Conservation (phyloP, 1,140 invertebrate genomes). For the Popillia japonica region DNA sequence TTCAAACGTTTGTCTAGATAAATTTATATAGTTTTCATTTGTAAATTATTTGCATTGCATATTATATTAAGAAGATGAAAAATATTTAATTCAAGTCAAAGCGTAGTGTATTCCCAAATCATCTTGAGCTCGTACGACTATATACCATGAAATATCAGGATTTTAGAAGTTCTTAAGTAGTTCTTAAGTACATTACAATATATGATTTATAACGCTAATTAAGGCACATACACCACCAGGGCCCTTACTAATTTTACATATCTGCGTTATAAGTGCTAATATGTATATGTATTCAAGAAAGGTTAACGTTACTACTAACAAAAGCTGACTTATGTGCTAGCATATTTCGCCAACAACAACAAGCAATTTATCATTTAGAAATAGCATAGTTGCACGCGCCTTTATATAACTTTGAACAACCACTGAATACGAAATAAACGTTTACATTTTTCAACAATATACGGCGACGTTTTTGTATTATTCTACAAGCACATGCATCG, state of each 20-base stretch:
- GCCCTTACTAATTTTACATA: not conserved
- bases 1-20: no score
- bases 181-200: not conserved
- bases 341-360: not conserved
- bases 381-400: not conserved
- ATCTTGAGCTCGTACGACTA: not conserved
- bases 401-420: not conserved
- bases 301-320: not conserved
- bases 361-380: not conserved
- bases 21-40: no score
- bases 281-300: not conserved
- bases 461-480: not conserved
- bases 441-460: not conserved
- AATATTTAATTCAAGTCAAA: not conserved
- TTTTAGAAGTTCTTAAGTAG: slow-evolving; percentile 4
- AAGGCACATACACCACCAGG: not conserved
- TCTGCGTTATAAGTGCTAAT: not conserved
- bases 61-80: no score
- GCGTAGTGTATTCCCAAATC: not conserved
- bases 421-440: not conserved
- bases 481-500: not conserved
- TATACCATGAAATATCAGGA: not conserved
- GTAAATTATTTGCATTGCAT: no score
- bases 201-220: not conserved
- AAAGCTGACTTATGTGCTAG: not conserved